Evolutionary conservation across 2,888 invertebrate genomes (phyloP).

Genomic region (Campoplex capitator): DNA sequence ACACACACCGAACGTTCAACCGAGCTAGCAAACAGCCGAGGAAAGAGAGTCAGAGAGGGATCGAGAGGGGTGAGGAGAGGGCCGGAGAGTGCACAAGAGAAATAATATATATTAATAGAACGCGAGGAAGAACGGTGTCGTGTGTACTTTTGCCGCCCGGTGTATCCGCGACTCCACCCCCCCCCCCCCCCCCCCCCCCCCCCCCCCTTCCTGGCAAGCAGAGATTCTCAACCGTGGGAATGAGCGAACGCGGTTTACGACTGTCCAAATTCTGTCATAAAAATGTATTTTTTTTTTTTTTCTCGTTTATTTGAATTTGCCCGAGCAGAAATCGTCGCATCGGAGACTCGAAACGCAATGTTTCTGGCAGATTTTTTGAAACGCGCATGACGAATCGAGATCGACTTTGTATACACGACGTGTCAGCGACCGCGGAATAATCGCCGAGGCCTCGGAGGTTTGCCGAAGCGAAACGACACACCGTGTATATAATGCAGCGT

Average conservation of each 20-base stretch:
- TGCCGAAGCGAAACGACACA: constrained; percentile 80
- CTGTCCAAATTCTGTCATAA: not conserved
- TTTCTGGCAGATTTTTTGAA: not conserved
- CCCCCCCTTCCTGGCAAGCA: constrained; percentile 9
- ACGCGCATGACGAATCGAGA: not conserved
- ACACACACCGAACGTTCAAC: constrained; percentile 52
- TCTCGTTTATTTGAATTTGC: not conserved
- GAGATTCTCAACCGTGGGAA: constrained; percentile 69
- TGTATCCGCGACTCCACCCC: not conserved
- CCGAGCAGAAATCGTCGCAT: no score
- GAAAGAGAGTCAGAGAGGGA: constrained; percentile 22
- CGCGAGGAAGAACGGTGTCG: constrained; percentile 59
- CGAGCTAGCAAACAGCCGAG: constrained; percentile 49
- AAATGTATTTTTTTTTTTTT: not conserved
- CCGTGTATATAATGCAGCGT: constrained; percentile 34
- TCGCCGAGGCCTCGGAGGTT: constrained; percentile 74
- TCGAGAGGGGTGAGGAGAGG: not conserved
- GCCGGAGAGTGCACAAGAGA: constrained; percentile 22
- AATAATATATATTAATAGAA: constrained; percentile 68
- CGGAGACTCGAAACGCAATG: no score
- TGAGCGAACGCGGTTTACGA: not conserved
- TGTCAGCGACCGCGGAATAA: constrained; percentile 35
- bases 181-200: no score
- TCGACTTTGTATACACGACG: not conserved
- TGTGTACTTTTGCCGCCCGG: constrained; percentile 50